Percentiles rank a stretch among this genome's conserved stretches.
Conservation (phyloP, 2,113 vertebrate species). For the Pedetes capensis region DNA sequence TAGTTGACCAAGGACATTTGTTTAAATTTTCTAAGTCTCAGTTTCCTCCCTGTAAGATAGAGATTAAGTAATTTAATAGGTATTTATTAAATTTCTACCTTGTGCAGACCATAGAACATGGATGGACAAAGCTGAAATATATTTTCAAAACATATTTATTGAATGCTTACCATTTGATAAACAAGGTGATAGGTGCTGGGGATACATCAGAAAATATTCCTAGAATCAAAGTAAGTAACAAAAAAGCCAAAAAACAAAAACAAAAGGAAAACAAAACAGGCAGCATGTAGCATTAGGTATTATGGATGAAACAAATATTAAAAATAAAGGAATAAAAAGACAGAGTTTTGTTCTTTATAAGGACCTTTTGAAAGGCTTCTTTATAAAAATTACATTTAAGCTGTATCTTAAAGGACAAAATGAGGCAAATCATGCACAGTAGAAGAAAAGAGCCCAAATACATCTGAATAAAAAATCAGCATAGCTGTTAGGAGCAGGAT, state of each 20-base stretch:
- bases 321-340: neutral
- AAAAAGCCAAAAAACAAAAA: neutral
- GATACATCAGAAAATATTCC: neutral
- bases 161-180: neutral
- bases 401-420: slow-evolving; percentile 10
- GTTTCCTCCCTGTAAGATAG: neutral
- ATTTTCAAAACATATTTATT: neutral
- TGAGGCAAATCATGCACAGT: neutral
- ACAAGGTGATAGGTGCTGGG: neutral
- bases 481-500: too few relatives aligned
- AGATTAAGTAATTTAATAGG: neutral
- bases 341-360: neutral
- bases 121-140: neutral
- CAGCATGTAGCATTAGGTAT: neutral
- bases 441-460: neutral
- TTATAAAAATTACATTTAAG: slow-evolving; percentile 36
- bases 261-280: too few relatives aligned
- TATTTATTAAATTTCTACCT: neutral
- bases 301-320: neutral
- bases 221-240: neutral
- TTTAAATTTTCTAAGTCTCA: neutral
- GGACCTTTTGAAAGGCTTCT: neutral
- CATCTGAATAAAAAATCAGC: neutral
- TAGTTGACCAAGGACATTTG: neutral
- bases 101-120: neutral